Base-by-base conservation (phyloP, 2,888 invertebrate species). In the Drosophila acutilabella region DNA sequence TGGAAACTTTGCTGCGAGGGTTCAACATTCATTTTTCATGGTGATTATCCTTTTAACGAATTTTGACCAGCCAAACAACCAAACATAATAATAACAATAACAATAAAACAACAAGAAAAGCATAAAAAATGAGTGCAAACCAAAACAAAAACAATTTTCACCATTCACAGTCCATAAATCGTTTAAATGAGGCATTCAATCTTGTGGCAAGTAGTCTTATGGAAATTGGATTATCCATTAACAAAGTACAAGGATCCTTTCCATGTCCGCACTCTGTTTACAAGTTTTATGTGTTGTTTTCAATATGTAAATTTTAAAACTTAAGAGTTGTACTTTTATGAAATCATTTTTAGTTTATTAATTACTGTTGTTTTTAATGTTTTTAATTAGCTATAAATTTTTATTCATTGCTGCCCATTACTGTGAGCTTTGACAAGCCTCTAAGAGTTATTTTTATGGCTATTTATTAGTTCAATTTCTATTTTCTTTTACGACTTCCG, bases 151-250 rank as follows among this genome's bases (percentile, higher is more conserved):
- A 52, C 69, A 50, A 41, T 70, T 66, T 76, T 52, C 50, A 58
- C 20, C 77, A 80, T 86, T 88, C 89, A 86, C 87, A 80, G 89
- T 62, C 80, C 71, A 88, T 82, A 86, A 82, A 82, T 82, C 87
- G 67, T 65, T 36, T 56, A 76, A 88, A 82, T 88, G 83, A 80
- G 89, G 68, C 80, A 75, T 77, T 82, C 73, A 83, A 82, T 88
- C 82, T 76, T 81, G 56, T 44, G 33, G 50, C 56, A 52, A 64
- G 66, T 69, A 58, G 44, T 47, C 62, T 56, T 45, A 60, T 45
- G 44, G 64, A 66, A 73, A 30, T 30, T 59, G 38, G 44, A 52
- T 56, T 33, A 50, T 67, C 56, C 56, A 42, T 30, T 47, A 47
- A 26, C 23, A 23, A 30, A 2, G 10, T 6, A 53, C 38, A 50